Evolutionary conservation across 2,888 invertebrate genomes (phyloP), one percentile per base, ranked within the genome.

Genomic region (Hyposoter dolosus): DNA sequence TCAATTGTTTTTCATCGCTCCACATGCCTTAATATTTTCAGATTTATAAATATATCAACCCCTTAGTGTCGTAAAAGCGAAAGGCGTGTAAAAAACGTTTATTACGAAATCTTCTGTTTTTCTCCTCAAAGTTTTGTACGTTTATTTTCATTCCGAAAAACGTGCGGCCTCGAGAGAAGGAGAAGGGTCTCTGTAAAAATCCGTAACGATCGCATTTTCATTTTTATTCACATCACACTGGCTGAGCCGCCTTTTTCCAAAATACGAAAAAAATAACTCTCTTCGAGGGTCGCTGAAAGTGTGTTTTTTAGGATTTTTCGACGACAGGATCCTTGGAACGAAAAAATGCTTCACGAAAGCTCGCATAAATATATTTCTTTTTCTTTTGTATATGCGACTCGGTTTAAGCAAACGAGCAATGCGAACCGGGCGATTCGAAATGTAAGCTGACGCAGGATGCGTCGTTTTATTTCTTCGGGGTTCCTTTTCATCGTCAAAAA

Each of bases 221-320:
- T 75, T 75, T 63, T 75, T 53, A 32, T 45, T 69, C 17, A 43
- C 43, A 15, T 69, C 69, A 45, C 69, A 17, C 72, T 35, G 40
- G 56, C 60, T 66, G 40, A 66, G 35, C 65, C 43, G 40, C 15
- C 23, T 60, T 74, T 74, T 60, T 15, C 15, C 28, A 60, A 60
- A 60, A 60, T 28, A 28, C 60, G 28, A 60, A 23, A 60, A 28
- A 60, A 19, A 53, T 12, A 60, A 10, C 50, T 15, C 5, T 1
- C 4, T 28, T 60, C 60, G 60, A 15, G 12, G 28, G 28, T 23
- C 0, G 28, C 56, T 23, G 56, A 4, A 3, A 6, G 4, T 56
- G 28, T 28, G 0, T 15, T 15, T 28, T 28, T 28, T 23, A 5
- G 56, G 12, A 28, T 60, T 60, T 60, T 60, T 28, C 23, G 28